Conservation (phyloP, 2,113 vertebrate genomes). For the Poecilia latipinna region DNA sequence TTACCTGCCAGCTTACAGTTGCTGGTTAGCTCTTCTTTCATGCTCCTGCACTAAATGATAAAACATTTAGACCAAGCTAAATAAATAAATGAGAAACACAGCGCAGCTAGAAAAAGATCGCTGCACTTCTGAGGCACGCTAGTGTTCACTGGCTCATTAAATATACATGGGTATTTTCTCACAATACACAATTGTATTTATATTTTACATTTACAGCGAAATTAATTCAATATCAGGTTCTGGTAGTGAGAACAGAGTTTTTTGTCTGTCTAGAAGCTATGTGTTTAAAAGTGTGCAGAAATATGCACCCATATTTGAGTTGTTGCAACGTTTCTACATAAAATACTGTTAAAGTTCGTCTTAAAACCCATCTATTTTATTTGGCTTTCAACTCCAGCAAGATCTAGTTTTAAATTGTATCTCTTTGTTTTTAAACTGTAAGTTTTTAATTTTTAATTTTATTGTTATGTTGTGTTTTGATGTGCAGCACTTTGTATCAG, state of each 20-base stretch:
- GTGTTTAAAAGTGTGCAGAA: too few species aligned
- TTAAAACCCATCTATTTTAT: too few species aligned
- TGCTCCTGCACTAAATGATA: not conserved
- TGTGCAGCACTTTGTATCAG: too few species aligned
- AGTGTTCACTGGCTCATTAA: not conserved
- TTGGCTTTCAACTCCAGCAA: too few species aligned
- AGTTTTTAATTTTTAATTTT: too few species aligned
- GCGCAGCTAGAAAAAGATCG: not conserved
- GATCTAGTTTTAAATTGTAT: too few species aligned
- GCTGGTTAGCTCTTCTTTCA: not conserved
- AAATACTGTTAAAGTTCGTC: too few species aligned
- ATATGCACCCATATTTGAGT: too few species aligned
- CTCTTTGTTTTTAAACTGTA: too few species aligned
- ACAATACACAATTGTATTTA: not conserved
- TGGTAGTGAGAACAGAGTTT: not conserved
- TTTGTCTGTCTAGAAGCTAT: not conserved
- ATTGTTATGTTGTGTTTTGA: too few species aligned
- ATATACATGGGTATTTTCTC: not conserved
- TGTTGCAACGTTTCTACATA: too few species aligned
- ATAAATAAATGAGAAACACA: not conserved
- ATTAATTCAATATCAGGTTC: not conserved
- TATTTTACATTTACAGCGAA: not conserved
- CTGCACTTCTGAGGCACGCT: not conserved
- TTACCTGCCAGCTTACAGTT: not conserved
- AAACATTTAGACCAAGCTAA: not conserved